Conservation (phyloP, 2,113 vertebrate species). For the Cygnus atratus region DNA sequence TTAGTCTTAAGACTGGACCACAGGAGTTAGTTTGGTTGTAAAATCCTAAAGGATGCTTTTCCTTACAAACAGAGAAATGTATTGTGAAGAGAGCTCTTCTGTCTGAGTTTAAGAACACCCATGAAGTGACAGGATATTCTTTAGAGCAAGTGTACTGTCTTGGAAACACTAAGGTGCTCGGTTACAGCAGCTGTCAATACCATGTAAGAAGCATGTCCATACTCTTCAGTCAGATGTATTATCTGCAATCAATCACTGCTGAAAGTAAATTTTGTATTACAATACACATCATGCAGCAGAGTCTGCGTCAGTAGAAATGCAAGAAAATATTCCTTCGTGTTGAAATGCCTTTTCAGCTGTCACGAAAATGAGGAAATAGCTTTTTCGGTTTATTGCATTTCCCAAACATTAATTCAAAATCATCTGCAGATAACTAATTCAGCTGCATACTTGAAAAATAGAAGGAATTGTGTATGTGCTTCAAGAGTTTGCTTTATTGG, state of each 20-base stretch:
- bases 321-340: not conserved
- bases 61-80: not conserved
- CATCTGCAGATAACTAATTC: not conserved
- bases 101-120: not conserved
- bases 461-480: not conserved
- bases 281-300: not conserved
- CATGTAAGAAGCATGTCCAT: not conserved
- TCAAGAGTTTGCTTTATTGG: slow-evolving; percentile 8
- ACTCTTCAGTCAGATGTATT: not conserved
- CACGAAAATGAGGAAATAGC: not conserved
- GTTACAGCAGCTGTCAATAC: not conserved
- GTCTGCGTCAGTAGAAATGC: not conserved
- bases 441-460: not conserved
- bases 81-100: not conserved
- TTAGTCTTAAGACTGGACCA: not conserved
- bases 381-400: not conserved
- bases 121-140: not conserved
- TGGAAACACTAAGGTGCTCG: not conserved
- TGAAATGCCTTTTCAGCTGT: not conserved
- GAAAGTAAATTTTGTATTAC: not conserved
- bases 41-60: not conserved
- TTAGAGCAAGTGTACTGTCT: not conserved
- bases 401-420: slow-evolving; percentile 15
- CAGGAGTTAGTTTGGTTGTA: not conserved
- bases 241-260: not conserved